Base-by-base conservation (phyloP, 2,113 vertebrate species). In the Mustela nigripes region DNA sequence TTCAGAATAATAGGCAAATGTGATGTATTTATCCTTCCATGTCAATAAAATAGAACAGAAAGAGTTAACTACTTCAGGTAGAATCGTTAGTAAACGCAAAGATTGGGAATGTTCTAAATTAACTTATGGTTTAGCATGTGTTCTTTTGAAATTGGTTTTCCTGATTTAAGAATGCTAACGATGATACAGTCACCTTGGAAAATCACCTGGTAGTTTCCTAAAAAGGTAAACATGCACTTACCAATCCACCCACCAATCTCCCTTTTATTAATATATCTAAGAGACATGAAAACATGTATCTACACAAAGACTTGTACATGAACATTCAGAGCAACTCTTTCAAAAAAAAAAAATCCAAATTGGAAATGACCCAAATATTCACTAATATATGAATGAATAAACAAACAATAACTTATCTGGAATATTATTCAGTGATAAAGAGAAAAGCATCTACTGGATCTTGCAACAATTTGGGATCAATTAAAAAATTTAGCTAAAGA, bases 31-130 rank as follows among this genome's bases (percentile, higher is more conserved):
- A 83, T 93, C 14, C 39, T 91, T 85, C 50, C 63, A 11, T 73
- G 48, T 89, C 83, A 96, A 62, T 67, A 83, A 91, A 97, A 71
- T 62, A 89, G 69, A 67, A 58, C 28, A 60, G 76, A 45, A 48
- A 76, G 58, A 42, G 53, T 89, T 90, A 76, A 69, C 36, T 82
- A 58, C 14, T 84, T 53, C 19, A 93, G 48, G 15, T 74, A 58
- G 22, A 84, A 83, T 53, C 71, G 48, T 28, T 76, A 69, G 39
- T 53, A 58, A 84, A 48, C 33, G n/a, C 15, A 62, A 85, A 81
- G 42, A 80, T 82, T 83, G 80, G 39, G 85, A 10, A 91, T 65
- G 21, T 76, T 94, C 74, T 84, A 19, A 94, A 71, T 88, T 53
- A 91, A 96, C 9, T 15, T 82, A 36, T 28, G 26, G 26, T 50